These are phyloP conservation scores for Paracentrotus lividus DNA, from an alignment of 53 echinoderm and acorn worm species.

Conservation along the genomic window DNA sequence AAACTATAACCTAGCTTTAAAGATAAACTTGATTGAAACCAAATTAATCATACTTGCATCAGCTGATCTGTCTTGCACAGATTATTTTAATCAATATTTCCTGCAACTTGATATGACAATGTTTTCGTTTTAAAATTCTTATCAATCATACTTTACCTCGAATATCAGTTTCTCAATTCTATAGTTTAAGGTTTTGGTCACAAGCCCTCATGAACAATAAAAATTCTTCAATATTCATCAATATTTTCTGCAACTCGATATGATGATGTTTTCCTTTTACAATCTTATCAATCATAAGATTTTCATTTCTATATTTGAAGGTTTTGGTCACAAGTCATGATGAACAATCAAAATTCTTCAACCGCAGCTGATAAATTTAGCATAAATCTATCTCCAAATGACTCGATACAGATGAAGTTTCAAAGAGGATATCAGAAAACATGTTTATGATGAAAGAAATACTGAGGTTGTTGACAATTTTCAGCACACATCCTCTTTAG, in stretches of 20 bases:
- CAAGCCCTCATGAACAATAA: no score
- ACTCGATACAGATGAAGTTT: neutral
- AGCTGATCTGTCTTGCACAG: neutral
- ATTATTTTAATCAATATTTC: slow-evolving; percentile 9
- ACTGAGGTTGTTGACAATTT: neutral
- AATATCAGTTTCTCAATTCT: no score
- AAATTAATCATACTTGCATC: neutral
- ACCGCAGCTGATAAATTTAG: neutral
- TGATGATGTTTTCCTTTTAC: neutral
- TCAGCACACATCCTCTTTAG: neutral
- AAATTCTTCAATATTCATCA: neutral
- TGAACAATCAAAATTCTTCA: neutral
- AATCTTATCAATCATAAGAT: neutral
- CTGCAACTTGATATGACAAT: slow-evolving; percentile 15
- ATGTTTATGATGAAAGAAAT: neutral
- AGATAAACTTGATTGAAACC: no score
- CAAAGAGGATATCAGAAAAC: neutral
- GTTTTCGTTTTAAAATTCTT: no score
- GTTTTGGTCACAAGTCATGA: neutral
- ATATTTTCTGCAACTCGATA: slow-evolving; percentile 30
- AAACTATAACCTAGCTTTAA: no score
- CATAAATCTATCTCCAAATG: neutral
- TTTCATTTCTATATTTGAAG: neutral
- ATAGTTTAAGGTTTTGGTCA: no score
- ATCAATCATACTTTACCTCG: no score